These are phyloP conservation scores for Actinemys pallida DNA, from an alignment of 2,113 vertebrate genomes.

Conservation along the genomic window DNA sequence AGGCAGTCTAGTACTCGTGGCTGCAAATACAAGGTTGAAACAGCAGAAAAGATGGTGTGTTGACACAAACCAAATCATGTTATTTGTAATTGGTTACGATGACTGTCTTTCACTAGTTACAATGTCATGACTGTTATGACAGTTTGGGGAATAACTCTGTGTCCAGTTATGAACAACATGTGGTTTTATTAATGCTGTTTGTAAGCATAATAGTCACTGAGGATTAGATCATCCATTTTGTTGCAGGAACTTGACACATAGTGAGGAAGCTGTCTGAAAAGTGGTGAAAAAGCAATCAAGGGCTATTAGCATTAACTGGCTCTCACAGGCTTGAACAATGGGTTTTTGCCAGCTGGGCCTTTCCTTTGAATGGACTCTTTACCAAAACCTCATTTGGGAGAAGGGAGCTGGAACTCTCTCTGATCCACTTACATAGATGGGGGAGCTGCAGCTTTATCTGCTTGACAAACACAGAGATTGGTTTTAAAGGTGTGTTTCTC, in stretches of 20 bases:
- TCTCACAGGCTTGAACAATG: neutral
- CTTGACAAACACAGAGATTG: neutral
- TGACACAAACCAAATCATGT: neutral
- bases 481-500: neutral
- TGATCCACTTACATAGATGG: neutral
- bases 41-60: neutral
- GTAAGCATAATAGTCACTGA: neutral
- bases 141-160: neutral
- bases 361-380: neutral
- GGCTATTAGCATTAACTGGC: neutral
- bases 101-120: neutral
- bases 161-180: neutral
- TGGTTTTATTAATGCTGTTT: neutral
- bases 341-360: neutral
- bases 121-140: neutral
- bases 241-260: neutral
- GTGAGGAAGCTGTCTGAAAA: neutral
- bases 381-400: neutral
- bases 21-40: neutral
- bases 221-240: neutral
- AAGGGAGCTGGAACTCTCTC: neutral
- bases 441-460: neutral
- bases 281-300: neutral
- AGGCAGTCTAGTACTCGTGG: neutral
- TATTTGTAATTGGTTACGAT: conserved; percentile 2